These are phyloP conservation scores for Temnothorax ravouxi DNA, from an alignment of 2,888 invertebrate genomes.

Conservation along the genomic window DNA sequence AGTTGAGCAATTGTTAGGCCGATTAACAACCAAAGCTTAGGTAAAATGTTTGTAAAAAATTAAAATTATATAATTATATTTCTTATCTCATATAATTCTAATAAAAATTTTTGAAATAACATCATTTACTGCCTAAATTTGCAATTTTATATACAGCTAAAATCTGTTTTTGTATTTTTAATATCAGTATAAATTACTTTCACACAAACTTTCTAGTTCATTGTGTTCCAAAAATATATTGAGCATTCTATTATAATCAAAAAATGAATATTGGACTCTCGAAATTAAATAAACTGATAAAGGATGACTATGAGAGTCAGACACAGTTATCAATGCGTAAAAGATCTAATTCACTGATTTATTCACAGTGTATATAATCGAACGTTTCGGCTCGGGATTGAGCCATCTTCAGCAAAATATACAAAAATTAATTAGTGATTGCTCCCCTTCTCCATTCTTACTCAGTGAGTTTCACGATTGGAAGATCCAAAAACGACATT, in stretches of 20 bases:
- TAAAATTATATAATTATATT: conserved; percentile 2
- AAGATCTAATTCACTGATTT: no score
- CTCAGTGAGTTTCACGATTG: no score
- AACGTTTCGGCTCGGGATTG: no score
- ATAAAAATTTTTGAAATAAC: background rate
- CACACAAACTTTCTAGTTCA: background rate
- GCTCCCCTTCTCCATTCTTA: no score
- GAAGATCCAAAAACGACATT: no score
- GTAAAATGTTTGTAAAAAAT: background rate
- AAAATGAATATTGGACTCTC: no score
- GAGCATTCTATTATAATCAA: background rate
- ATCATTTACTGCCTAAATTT: background rate
- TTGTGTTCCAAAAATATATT: background rate
- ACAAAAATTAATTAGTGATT: no score
- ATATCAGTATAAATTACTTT: background rate
- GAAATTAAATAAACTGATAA: no score
- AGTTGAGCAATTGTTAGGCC: background rate
- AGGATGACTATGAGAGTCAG: no score
- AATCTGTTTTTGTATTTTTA: conserved; percentile 13
- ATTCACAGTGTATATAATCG: no score
- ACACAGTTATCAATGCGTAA: no score
- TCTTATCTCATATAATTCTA: background rate
- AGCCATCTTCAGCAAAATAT: no score
- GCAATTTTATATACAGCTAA: background rate
- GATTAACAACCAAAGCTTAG: background rate